Base-by-base conservation (phyloP, 2,797 vertebrate species). In the Urocyon cinereoargenteus region DNA sequence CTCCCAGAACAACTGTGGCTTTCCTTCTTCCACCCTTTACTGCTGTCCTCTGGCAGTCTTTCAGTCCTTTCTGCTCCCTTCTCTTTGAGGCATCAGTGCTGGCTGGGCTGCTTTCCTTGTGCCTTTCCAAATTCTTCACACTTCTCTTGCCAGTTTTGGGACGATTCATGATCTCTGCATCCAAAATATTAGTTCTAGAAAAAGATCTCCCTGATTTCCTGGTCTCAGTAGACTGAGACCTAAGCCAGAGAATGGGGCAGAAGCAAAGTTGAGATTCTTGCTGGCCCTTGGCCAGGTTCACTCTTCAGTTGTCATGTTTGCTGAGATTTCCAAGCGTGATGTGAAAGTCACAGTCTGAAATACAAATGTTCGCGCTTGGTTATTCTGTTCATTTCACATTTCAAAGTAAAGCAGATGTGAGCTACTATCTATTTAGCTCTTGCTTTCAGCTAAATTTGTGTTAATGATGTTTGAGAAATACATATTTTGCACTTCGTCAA, bases 111-210 rank as follows among this genome's bases (percentile, higher is more conserved):
- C 62, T 86, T 24, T 88, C 40, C 45, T 75, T 73, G 26, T 73
- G 34, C 73, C 16, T 90, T 73, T 78, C 66, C 49, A 59, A 92
- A 61, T n/a, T 66, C 93, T 86, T 91, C 53, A 51, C n/a, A 68
- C 18, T 40, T 90, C 55, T 90, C 22, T 40, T 92, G 77, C n/a
- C 62, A 70, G 34, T 83, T 81, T 77, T 49, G 14, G 62, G 64
- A 89, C 49, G 82, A 92, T 89, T 96, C 53, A 49, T 86, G 85
- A 89, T 78, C 62, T 92, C 62, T 96, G 13, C 15, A 40, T 91
- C 53, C 64, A 92, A 95, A 97, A 89, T 82, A 61, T 88, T 81
- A 92, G 64, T 90, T 91, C n/a, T 86, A 70, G 87, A 86, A 66
- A 83, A 92, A 93, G 53, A 90, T 79, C 68, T 87, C 66, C 34